A percentile compares a stretch with the other conserved stretches of the same genome.
phyloP scores from a whole-genome alignment of 2,888 invertebrate genomes.

The Thymelicus acteon region DNA sequence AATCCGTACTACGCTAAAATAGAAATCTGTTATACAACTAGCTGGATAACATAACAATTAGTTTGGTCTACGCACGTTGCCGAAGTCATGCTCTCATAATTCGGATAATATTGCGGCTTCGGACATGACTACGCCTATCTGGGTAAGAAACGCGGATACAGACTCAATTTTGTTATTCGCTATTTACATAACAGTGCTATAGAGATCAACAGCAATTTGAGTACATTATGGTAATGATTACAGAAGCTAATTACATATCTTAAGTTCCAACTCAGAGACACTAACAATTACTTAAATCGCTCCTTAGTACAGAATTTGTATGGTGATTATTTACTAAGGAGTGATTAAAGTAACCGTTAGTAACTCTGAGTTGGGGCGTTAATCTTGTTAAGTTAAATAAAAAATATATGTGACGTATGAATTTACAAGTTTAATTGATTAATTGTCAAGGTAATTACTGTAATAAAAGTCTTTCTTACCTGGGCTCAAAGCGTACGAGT shows the following conservation, averaged over 20 bases:
- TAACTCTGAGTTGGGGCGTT: too few species aligned
- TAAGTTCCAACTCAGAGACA: too few species aligned
- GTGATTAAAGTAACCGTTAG: too few species aligned
- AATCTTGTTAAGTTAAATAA: too few species aligned
- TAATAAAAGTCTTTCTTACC: too few species aligned
- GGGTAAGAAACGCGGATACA: slow-evolving; percentile 26
- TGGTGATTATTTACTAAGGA: too few species aligned
- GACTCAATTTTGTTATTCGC: too few species aligned
- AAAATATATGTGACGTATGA: neutral
- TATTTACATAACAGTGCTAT: neutral
- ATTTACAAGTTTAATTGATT: too few species aligned
- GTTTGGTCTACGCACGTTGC: slow-evolving; percentile 40
- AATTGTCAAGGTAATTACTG: too few species aligned
- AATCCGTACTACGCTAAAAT: slow-evolving; percentile 18
- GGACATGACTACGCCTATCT: slow-evolving; percentile 35
- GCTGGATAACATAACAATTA: slow-evolving; percentile 27
- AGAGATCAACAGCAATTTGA: neutral
- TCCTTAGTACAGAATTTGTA: too few species aligned
- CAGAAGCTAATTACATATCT: neutral
- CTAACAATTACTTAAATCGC: too few species aligned
- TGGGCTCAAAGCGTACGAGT: too few species aligned
- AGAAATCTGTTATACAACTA: slow-evolving; percentile 46
- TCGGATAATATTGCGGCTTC: slow-evolving; percentile 40
- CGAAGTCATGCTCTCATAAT: slow-evolving; percentile 51
- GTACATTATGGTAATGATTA: neutral